These are phyloP conservation scores for Mastomys natalensis DNA, from an alignment of 2,113 vertebrate genomes.

Conservation along the genomic window DNA sequence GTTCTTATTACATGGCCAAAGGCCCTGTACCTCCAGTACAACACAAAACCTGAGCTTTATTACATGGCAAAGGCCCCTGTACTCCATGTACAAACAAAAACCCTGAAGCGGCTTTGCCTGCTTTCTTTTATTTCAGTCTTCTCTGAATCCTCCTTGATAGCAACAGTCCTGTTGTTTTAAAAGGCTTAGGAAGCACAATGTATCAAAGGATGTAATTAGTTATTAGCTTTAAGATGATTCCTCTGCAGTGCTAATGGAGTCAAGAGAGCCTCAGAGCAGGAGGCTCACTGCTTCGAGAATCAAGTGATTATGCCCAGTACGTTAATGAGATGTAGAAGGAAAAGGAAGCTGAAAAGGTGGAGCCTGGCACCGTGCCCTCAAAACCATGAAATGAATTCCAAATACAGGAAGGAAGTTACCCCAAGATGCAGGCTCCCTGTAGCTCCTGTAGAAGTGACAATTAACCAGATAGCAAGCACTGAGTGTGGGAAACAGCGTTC, in stretches of 20 bases:
- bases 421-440: not conserved
- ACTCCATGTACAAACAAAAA: rapidly evolving
- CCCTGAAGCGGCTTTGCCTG: not conserved
- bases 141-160: not conserved
- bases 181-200: slow-evolving; percentile 7
- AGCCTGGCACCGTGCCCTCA: not conserved
- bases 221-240: not conserved
- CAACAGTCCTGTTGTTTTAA: not conserved
- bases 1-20: not conserved
- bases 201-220: not conserved
- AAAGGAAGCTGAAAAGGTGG: not conserved
- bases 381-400: not conserved
- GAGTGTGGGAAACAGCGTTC: not conserved
- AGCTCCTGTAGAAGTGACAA: not conserved
- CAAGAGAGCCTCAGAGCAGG: not conserved
- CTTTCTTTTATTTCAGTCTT: not conserved
- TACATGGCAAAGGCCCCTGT: not conserved
- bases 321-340: not conserved
- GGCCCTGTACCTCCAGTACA: not conserved
- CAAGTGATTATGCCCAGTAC: not conserved
- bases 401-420: not conserved
- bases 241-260: not conserved
- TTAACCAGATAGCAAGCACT: not conserved
- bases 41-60: no score
- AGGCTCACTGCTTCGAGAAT: not conserved